phyloP scores from a whole-genome alignment of 2,113 vertebrate genomes.

The Gorilla gorilla region DNA sequence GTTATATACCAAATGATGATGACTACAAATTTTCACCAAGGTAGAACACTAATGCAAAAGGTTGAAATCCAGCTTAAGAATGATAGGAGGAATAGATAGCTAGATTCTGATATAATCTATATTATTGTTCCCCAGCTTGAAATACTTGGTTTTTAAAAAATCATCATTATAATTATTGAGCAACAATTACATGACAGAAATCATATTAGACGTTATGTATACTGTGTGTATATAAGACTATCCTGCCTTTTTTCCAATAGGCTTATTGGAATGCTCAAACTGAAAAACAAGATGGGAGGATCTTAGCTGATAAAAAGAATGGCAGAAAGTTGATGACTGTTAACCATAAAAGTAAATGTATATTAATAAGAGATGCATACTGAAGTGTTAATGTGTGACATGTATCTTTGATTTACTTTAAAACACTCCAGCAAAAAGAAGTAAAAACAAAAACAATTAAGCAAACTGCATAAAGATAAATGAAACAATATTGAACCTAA shows the following conservation, averaged over 20 bases:
- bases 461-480: not conserved
- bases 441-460: not conserved
- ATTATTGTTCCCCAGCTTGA: not conserved
- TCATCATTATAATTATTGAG: not conserved
- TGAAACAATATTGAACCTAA: not conserved
- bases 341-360: not conserved
- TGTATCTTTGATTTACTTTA: not conserved
- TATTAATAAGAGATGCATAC: not conserved
- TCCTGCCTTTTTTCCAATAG: not conserved
- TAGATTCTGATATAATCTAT: not conserved
- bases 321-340: not conserved
- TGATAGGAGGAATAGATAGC: not conserved
- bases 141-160: not conserved
- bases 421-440: not conserved
- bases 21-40: not conserved
- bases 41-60: not conserved
- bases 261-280: not conserved
- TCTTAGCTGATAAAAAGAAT: not conserved
- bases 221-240: not conserved
- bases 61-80: not conserved
- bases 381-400: not conserved
- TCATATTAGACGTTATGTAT: not conserved
- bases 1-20: not conserved
- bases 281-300: not conserved
- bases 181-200: not conserved